Conservation (phyloP, 1,140 invertebrate species). For the Olivierus martensii region DNA sequence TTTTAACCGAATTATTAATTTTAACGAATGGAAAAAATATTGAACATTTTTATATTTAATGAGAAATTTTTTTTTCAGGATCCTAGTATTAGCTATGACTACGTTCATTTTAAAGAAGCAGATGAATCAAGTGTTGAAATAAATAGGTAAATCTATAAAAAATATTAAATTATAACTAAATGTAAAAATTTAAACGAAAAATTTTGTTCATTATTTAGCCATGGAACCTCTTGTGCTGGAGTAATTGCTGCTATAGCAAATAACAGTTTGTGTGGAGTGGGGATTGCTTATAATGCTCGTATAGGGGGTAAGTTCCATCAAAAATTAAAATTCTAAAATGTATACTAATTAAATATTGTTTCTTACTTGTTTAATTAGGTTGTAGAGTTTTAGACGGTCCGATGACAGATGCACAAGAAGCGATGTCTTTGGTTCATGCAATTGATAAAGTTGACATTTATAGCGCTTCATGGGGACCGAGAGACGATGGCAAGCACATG, state of each 20-base stretch:
- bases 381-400: constrained; percentile 31
- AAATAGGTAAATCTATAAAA: background rate
- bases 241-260: constrained; percentile 85
- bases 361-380: constrained; percentile 23
- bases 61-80: constrained; percentile 43
- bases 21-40: background rate
- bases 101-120: constrained; percentile 70
- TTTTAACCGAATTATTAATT: background rate
- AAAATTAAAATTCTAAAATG: too few species aligned
- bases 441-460: constrained; percentile 29
- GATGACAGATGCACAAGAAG: constrained; percentile 29
- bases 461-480: constrained; percentile 34
- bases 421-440: constrained; percentile 18
- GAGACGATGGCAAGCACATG: constrained; percentile 27
- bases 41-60: background rate
- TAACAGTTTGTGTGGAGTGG: constrained; percentile 83
- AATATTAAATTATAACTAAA: constrained; percentile 51
- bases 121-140: constrained; percentile 29
- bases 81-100: constrained; percentile 75
- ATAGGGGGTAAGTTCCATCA: constrained; percentile 71
- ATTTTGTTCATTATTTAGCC: constrained; percentile 17
- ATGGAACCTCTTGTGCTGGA: constrained; percentile 58
- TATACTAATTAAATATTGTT: too few species aligned
- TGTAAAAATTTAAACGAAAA: background rate
- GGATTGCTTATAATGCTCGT: constrained; percentile 82